Evolutionary conservation across 2,113 vertebrate species (phyloP), one percentile per base, ranked within the genome.

Genomic region (Raja brachyura): DNA sequence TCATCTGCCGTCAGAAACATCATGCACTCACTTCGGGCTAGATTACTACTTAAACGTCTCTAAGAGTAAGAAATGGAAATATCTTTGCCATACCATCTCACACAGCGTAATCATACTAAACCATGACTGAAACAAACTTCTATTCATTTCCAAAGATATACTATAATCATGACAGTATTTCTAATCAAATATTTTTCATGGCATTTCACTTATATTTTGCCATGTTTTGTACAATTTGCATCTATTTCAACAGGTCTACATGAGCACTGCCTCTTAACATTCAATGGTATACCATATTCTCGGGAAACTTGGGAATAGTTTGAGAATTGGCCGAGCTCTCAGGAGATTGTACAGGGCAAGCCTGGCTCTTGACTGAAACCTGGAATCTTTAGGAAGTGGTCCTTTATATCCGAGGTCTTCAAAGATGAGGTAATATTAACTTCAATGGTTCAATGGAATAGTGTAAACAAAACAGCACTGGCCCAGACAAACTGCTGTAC

Each of bases 181-280:
- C 90, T 92, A 92, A 73, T 68, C 86, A 66, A 33, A 90, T 92
- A 70, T 73, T 92, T 70, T 73, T 92, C 66, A 31, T 92, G 68
- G 66, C 66, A 92, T 92, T 74, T 92, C 31, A 59, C 81, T 66
- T 68, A 92, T 73, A 73, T 73, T 92, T 73, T 92, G 68, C 63
- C 66, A 92, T 92, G 39, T 88, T 63, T 63, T 92, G 39, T 73
- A 73, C 66, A 70, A 22, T 28, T 92, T 61, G 90, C 33, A 92
- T 92, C 90, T 54, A 70, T 88, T 92, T 92, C 90, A 92, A 73
- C 90, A 73, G 90, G 63, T 73, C 90, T 70, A 92, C 90, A 92
- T 73, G 90, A 28, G 83, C 59, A 48, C 25, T 73, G 68, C 31
- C 33, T 48, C 22, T 90, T 39, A 25, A 90, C 39, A 68, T 90